phyloP scores from a whole-genome alignment of 64 coral and sea anemone genomes.

The Stichodactyla helianthus region DNA sequence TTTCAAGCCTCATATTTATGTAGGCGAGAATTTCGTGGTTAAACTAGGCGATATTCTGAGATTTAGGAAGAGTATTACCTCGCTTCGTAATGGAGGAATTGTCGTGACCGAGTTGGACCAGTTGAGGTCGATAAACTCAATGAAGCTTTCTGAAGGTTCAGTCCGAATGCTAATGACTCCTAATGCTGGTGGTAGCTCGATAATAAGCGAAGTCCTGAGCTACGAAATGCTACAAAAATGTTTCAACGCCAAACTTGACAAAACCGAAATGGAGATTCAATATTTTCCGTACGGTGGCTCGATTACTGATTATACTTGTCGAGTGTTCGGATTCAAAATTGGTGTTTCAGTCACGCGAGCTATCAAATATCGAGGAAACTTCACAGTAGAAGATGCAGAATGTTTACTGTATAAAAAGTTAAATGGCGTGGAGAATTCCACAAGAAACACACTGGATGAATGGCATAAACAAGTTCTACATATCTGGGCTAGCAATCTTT shows the following conservation, averaged over 20 bases:
- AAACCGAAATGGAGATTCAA: constrained; percentile 73
- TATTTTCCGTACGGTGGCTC: constrained; percentile 77
- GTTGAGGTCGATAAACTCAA: constrained; percentile 26
- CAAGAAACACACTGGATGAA: constrained; percentile 70
- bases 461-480: constrained; percentile 90
- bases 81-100: constrained; percentile 31
- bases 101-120: constrained; percentile 59
- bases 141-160: constrained; percentile 66
- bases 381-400: constrained; percentile 61
- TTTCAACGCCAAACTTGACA: constrained; percentile 69
- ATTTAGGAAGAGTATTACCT: constrained; percentile 46
- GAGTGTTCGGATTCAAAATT: constrained; percentile 59
- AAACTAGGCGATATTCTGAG: constrained; percentile 53
- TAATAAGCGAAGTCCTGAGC: constrained; percentile 76
- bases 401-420: constrained; percentile 68
- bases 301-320: constrained; percentile 84
- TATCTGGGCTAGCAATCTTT: constrained; percentile 62
- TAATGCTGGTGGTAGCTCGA: constrained; percentile 84
- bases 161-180: constrained; percentile 51
- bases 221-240: constrained; percentile 73
- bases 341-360: constrained; percentile 85
- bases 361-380: constrained; percentile 79
- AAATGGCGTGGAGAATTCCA: constrained; percentile 60
- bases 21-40: constrained; percentile 78
- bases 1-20: constrained; percentile 47